Base-by-base conservation (phyloP, 2,888 invertebrate genomes). In the Pyrocoelia pectoralis region DNA sequence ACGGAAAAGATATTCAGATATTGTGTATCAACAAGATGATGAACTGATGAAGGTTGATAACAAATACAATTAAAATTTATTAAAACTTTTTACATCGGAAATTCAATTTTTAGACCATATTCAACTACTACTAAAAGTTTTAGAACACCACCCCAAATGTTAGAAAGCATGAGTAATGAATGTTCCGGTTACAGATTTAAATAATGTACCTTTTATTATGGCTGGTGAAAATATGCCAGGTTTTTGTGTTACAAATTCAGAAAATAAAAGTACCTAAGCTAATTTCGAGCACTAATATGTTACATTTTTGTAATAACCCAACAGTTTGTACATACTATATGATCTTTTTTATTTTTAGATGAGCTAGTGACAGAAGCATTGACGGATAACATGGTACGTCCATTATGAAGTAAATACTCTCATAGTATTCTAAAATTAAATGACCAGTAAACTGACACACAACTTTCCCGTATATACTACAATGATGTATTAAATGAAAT, bases 61-160 rank as follows among this genome's bases (percentile, higher is more conserved):
- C 3, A 38, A 38, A 38, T 38, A 38, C 38, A 38, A 38, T 38
- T 38, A n/a, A 38, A 38, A 38, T 38, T 38, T 38, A n/a, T n/a
- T n/a, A n/a, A 38, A 38, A 38, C 38, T 38, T 38, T 38, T 38
- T 38, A 38, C 38, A 38, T 38, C 38, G 10, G 38, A 38, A 38
- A 38, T 38, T 38, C 38, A 38, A 38, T 38, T 38, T 38, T 38
- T n/a, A 38, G 38, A 38, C 2, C 38, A 38, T 38, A n/a, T n/a
- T n/a, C n/a, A n/a, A 8, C 38, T 8, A 38, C 38, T 38, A 38
- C 38, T 38, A 38, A n/a, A 38, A 38, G 38, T 38, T 5, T 38
- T 38, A 38, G 8, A 38, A 5, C 38, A 38, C 38, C 38, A 38
- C 38, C 38, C 38, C 38, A 38, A 38, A 38, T 38, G 38, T 8